Conservation (phyloP, 1,140 invertebrate species). For the Sitophilus oryzae region DNA sequence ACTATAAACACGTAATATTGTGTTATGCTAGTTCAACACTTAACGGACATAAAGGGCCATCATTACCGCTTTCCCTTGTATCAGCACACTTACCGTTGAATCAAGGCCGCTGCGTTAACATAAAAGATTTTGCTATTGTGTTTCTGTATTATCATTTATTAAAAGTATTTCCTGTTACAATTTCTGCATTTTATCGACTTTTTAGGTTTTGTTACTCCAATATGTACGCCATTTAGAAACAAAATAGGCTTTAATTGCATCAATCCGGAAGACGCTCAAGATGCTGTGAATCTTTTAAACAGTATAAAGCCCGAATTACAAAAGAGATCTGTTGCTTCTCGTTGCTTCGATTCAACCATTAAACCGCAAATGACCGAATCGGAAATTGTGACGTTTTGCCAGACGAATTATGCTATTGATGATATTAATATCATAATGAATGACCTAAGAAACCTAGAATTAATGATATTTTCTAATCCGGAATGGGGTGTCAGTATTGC, state of each 20-base stretch:
- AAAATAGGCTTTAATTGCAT: slow-evolving; percentile 56
- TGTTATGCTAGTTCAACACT: too few relatives aligned
- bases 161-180: too few relatives aligned
- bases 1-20: too few relatives aligned
- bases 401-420: slow-evolving; percentile 39
- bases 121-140: too few relatives aligned
- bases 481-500: slow-evolving; percentile 60
- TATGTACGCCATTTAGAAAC: slow-evolving; percentile 47
- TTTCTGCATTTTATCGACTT: neutral
- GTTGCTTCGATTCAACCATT: slow-evolving; percentile 51
- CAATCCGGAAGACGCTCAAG: slow-evolving; percentile 50
- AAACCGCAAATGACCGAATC: slow-evolving; percentile 52
- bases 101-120: too few relatives aligned
- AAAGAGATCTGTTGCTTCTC: slow-evolving; percentile 49
- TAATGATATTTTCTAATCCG: slow-evolving; percentile 63
- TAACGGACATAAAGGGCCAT: too few relatives aligned
- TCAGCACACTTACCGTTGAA: too few relatives aligned
- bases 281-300: slow-evolving; percentile 55
- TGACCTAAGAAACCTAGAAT: slow-evolving; percentile 58
- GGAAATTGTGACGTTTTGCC: slow-evolving; percentile 50
- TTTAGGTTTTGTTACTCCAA: slow-evolving; percentile 52
- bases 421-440: slow-evolving; percentile 46
- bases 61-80: too few relatives aligned
- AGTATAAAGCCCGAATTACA: slow-evolving; percentile 54
- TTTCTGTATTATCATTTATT: too few relatives aligned